Percentiles rank a stretch among this genome's conserved stretches.
Evolutionary conservation across 2,888 invertebrate species (phyloP).

Genomic region (Atrina japonica): DNA sequence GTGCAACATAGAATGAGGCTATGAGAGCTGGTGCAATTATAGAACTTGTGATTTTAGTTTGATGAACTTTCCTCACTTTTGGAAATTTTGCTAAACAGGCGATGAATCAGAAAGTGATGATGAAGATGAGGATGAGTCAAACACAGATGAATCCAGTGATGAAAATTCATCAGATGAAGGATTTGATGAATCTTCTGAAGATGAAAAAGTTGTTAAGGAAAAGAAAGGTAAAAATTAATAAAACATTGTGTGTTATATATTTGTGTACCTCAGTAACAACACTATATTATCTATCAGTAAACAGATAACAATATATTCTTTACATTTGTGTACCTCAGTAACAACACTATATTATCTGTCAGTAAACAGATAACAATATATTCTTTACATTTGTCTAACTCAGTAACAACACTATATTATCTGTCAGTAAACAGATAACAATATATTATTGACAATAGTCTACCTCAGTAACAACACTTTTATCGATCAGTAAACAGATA

Average conservation of each 20-base stretch:
- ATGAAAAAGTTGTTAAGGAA: constrained; percentile 45
- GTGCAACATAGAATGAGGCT: no score
- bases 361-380: no score
- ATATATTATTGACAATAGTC: background rate
- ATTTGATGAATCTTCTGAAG: constrained; percentile 44
- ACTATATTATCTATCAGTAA: no score
- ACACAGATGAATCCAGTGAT: constrained; percentile 50
- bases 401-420: no score
- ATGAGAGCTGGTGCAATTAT: no score
- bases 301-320: background rate
- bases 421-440: no score
- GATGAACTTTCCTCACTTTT: background rate
- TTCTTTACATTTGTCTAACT: background rate
- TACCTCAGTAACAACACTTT: no score
- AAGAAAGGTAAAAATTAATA: constrained; percentile 3
- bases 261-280: no score
- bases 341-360: no score
- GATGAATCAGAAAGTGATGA: constrained; percentile 51
- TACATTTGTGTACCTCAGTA: background rate
- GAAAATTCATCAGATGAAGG: constrained; percentile 41
- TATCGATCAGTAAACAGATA: no score
- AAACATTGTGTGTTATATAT: background rate
- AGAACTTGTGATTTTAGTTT: no score
- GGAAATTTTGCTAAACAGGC: background rate
- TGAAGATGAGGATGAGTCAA: constrained; percentile 43